Conservation (phyloP, 2,113 vertebrate genomes). For the Gavialis gangeticus region DNA sequence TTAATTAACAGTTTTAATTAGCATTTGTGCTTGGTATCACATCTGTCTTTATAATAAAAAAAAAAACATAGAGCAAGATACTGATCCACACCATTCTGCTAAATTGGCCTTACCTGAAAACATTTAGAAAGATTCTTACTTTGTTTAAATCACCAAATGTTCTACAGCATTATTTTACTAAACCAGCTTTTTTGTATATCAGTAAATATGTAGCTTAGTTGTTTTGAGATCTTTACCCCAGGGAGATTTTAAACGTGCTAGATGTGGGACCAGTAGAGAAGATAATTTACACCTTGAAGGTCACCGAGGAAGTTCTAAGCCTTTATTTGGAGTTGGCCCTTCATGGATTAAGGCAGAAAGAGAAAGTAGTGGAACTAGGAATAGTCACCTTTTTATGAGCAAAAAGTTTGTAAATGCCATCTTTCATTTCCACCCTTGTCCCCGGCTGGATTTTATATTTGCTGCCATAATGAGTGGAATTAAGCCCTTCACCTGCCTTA, state of each 20-base stretch:
- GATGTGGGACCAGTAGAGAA: neutral
- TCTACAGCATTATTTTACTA: neutral
- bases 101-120: neutral
- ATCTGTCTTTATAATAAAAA: neutral
- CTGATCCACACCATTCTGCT: too few relatives aligned
- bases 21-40: neutral
- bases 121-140: neutral
- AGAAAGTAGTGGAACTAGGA: neutral
- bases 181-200: neutral
- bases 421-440: neutral
- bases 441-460: neutral
- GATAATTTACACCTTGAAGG: neutral
- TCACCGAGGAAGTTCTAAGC: neutral
- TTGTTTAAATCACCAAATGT: neutral
- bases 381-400: neutral
- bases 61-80: neutral
- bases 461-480: neutral
- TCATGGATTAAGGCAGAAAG: neutral
- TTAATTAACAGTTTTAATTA: neutral
- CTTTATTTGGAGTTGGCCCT: accelerated
- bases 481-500: neutral
- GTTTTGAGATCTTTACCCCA: neutral
- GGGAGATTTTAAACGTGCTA: neutral
- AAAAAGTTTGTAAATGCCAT: neutral
- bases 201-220: neutral